Conservation (phyloP, 2,113 vertebrate species). For the Myiozetetes cayanensis region DNA sequence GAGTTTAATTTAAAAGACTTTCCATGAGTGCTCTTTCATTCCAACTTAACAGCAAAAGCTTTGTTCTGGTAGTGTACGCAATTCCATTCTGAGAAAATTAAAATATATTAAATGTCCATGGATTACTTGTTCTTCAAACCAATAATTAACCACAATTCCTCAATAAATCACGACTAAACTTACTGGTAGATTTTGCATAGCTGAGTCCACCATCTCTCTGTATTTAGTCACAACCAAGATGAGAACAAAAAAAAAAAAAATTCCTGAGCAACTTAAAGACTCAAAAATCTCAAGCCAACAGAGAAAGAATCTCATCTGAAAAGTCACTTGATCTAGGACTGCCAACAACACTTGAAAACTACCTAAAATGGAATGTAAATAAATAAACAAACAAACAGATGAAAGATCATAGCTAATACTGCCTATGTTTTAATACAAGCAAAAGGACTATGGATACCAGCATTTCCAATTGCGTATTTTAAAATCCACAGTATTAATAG, state of each 20-base stretch:
- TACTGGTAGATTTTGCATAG: not conserved
- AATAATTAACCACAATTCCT: not conserved
- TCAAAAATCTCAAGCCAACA: not conserved
- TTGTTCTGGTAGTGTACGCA: not conserved
- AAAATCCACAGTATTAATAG: not conserved
- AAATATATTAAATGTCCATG: not conserved
- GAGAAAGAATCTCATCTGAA: not conserved
- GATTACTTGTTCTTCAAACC: not conserved
- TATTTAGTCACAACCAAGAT: slow-evolving; percentile 1
- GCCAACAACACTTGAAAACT: not conserved
- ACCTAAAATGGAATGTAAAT: not conserved
- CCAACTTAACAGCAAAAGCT: not conserved
- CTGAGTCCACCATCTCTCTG: not conserved
- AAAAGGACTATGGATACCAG: not conserved
- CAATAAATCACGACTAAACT: not conserved
- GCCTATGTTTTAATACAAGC: not conserved
- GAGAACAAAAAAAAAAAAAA: not conserved
- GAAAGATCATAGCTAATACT: not conserved
- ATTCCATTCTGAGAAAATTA: not conserved
- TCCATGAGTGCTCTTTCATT: not conserved
- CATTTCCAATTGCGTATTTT: not conserved
- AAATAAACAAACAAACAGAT: not conserved
- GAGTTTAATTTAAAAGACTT: not conserved
- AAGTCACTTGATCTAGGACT: not conserved
- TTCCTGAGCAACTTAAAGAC: not conserved